These are phyloP conservation scores for Stegodyphus dumicola DNA, from an alignment of 1,140 invertebrate genomes.

Conservation along the genomic window DNA sequence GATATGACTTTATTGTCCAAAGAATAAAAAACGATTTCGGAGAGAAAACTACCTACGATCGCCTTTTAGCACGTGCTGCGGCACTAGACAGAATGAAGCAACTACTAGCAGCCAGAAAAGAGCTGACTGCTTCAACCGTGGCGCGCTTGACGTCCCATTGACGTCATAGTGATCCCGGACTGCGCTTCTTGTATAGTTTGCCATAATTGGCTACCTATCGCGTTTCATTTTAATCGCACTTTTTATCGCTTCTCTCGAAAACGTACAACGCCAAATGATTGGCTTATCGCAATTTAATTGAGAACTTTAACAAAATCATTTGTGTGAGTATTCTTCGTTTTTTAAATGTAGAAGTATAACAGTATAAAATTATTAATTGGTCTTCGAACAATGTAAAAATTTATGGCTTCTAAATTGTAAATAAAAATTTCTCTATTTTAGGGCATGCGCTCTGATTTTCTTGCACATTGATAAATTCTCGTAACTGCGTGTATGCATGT, in stretches of 20 bases:
- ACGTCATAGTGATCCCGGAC: constrained; percentile 54
- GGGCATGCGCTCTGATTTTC: no score
- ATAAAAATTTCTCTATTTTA: no score
- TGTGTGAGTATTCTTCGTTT: no score
- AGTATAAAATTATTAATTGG: no score
- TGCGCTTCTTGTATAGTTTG: constrained; percentile 1
- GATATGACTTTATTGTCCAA: neutral
- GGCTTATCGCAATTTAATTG: no score
- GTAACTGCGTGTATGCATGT: no score
- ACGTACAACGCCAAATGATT: neutral
- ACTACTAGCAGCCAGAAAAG: constrained; percentile 14
- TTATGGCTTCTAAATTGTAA: no score
- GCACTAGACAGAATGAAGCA: neutral
- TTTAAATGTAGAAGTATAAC: no score
- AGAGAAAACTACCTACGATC: neutral
- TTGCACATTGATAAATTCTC: no score
- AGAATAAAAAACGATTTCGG: neutral
- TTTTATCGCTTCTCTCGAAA: neutral
- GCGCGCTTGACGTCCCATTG: constrained; percentile 58
- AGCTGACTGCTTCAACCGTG: constrained; percentile 56
- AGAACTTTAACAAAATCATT: no score
- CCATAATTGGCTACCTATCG: constrained; percentile 9
- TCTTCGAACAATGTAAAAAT: no score
- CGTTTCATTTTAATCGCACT: neutral
- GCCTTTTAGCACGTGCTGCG: constrained; percentile 27